Percentiles rank a stretch among this genome's conserved stretches.
Evolutionary conservation across 2,888 invertebrate species (phyloP).

Genomic region (Trichopoda pennipes): DNA sequence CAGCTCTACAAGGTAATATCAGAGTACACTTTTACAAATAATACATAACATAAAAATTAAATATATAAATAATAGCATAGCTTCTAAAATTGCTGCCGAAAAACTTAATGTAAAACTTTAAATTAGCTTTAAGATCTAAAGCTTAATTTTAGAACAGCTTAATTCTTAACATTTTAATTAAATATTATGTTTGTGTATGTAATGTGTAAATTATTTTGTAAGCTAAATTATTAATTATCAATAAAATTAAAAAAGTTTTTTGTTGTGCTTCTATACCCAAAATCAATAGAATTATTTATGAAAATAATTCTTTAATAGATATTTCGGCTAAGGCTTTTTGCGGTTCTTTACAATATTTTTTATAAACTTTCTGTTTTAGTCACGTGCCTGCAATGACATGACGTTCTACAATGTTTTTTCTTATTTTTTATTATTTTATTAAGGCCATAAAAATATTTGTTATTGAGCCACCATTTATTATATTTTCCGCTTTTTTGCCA

Average conservation of each 20-base stretch:
- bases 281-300: conserved; percentile 26
- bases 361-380: conserved; percentile 31
- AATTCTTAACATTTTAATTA: no score
- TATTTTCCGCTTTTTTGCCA: conserved; percentile 1
- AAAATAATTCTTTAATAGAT: conserved; percentile 14
- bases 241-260: not conserved
- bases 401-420: conserved; percentile 22
- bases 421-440: conserved; percentile 54
- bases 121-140: no score
- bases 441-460: conserved; percentile 62
- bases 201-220: no score
- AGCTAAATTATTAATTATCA: no score
- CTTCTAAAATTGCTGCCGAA: no score
- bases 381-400: conserved; percentile 64
- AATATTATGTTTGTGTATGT: no score
- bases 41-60: no score
- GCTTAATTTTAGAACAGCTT: no score
- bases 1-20: no score
- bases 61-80: no score
- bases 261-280: not conserved
- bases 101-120: no score
- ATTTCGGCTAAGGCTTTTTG: conserved; percentile 14
- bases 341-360: not conserved
- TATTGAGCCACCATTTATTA: conserved; percentile 53
- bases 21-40: no score